phyloP scores from a whole-genome alignment of 1,140 invertebrate genomes.

The Drosophila paulistorum region DNA sequence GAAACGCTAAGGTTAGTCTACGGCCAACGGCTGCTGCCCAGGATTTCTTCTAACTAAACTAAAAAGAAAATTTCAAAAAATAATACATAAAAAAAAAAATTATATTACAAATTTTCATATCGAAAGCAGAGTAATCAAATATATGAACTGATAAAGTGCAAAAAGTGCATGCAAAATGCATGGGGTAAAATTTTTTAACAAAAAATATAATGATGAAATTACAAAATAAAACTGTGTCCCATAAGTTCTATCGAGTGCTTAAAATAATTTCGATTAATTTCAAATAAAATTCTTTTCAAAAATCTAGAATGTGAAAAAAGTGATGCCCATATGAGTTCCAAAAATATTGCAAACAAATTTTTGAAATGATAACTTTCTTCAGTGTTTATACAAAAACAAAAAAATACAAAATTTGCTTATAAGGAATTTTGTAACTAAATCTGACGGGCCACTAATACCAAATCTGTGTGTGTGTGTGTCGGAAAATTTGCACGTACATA shows the following conservation, averaged over 20 bases:
- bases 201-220: slow-evolving; percentile 1
- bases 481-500: slow-evolving; percentile 59
- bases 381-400: slow-evolving; percentile 40
- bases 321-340: slow-evolving; percentile 1
- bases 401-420: slow-evolving; percentile 68
- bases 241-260: slow-evolving; percentile 60
- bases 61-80: slow-evolving; percentile 29
- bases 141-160: slow-evolving; percentile 36
- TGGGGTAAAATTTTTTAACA: slow-evolving; percentile 3
- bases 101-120: background rate
- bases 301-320: slow-evolving; percentile 31
- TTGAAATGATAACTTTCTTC: background rate
- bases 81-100: slow-evolving; percentile 9
- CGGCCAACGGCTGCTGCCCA: slow-evolving; percentile 63
- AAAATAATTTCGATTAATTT: slow-evolving; percentile 27
- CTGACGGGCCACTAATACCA: slow-evolving; percentile 53
- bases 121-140: slow-evolving; percentile 26
- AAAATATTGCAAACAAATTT: background rate
- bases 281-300: background rate
- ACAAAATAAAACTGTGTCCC: slow-evolving; percentile 45
- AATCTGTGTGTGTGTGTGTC: slow-evolving; percentile 30
- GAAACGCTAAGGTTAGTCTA: slow-evolving; percentile 83
- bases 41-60: slow-evolving; percentile 47
- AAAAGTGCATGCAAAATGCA: slow-evolving; percentile 63
- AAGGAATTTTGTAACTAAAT: slow-evolving; percentile 83